Evolutionary conservation across 2,113 vertebrate genomes (phyloP), one percentile per base, ranked within the genome.

Genomic region (Arvicanthis niloticus): DNA sequence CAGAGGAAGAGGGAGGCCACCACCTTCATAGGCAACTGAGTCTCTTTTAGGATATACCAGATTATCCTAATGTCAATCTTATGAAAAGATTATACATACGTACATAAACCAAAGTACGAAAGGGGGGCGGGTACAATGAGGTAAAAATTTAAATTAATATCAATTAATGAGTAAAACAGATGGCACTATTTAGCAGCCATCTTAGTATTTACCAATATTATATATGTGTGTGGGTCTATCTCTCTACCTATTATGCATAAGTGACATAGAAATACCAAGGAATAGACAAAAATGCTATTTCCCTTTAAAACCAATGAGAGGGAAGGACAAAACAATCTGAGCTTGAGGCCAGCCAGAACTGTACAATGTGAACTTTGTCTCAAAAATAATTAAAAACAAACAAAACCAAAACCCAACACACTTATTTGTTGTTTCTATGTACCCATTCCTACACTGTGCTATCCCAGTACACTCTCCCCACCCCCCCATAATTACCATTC

Each of bases 271-370:
- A 82, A n/a, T 60, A 60, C 56, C 8, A 37, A 81, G 5, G 11
- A 82, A 82, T 60, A 82, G 40, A 60, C 53, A 82, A 48, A 16
- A 51, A 60, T 22, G 10, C 3, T 89, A 87, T 34, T 96, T 95
- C 4, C 75, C 62, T 91, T 97, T 87, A 94, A 93, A 95, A 94
- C 56, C 56, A 96, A 91, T 3, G 13, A 65, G 13, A 62, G 40
- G 58, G 13, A 85, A 65, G 40, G 58, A 45, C 40, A 85, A 42
- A 34, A 62, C 24, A 65, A 65, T 40, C 24, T 82, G 24, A 42
- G 81, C 42, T 65, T 24, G 22, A 84, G 13, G 24, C 56, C 12
- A 84, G n/a, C 22, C 6, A 40, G 80, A 40, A 60, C 10, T 60
- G n/a, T 13, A 58, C 34, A 82, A 58, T 26, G 12, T 60, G 12